Base-by-base conservation (phyloP, 2,888 invertebrate species). In the Rhimphoctona megacephalus region DNA sequence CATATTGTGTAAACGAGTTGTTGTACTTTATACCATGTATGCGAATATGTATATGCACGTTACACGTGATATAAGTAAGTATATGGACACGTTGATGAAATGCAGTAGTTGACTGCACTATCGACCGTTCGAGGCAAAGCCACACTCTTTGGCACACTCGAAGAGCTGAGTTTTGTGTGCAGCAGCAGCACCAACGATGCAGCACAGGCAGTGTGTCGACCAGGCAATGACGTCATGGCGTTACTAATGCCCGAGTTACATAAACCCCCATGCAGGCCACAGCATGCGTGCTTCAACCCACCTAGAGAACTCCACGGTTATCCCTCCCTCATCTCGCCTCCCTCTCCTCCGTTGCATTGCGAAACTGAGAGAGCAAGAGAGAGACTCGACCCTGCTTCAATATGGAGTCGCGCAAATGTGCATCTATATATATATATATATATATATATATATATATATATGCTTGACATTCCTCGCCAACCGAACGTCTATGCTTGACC, bases 201-300 rank as follows among this genome's bases (percentile, higher is more conserved):
- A 54, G 39, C 52, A 61, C 66, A 61, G 72, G 79, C 81, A 84
- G 84, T 86, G 86, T 86, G 81, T 81, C 81, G 80, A 57, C 57
- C 61, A 61, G 72, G 46, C 67, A 74, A 89, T 92, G 91, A 92
- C 92, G 92, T 92, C 93, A 92, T 87, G 54, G 39, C 89, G 86
- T 88, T 89, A 90, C 92, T 91, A 91, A 92, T 93, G 92, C 91
- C 93, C 91, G 92, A 92, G 92, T 93, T 93, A 93, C 91, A 92
- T 93, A 93, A 93, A 92, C 92, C 92, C 90, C 90, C 89, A 90
- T 91, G 90, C 90, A 89, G 90, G 88, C 90, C 85, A 86, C 69
- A 57, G 87, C 88, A 83, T 83, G 86, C 83, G 86, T 85, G 83
- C 82, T 86, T 83, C 54, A 80, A 86, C 78, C 85, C 81, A 83